phyloP scores from a whole-genome alignment of 35 echinoderm and acorn worm species.

The Lytechinus pictus region DNA sequence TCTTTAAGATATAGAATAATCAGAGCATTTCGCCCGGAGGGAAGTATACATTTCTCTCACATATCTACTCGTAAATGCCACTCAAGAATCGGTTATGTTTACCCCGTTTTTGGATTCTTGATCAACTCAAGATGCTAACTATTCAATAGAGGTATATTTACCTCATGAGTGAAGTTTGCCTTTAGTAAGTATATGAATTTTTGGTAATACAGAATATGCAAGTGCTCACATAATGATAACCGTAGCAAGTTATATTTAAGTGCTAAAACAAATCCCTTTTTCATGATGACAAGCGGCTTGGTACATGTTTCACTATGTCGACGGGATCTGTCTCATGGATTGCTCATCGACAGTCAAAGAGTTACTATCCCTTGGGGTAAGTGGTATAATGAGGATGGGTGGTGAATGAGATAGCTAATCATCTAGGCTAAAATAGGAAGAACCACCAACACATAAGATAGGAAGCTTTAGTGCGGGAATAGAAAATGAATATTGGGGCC shows the following conservation, averaged over 20 bases:
- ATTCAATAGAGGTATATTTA: background rate
- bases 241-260: background rate
- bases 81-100: background rate
- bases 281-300: no score
- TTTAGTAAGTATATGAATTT: background rate
- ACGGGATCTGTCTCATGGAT: background rate
- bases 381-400: background rate
- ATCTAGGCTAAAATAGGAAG: background rate
- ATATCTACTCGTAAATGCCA: background rate
- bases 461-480: background rate
- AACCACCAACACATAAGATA: background rate
- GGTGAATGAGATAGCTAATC: background rate
- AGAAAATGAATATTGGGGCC: constrained; percentile 18
- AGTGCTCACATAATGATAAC: background rate
- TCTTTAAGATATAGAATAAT: background rate
- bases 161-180: background rate
- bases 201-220: background rate
- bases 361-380: background rate
- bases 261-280: no score
- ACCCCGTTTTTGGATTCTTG: background rate
- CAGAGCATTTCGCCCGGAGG: background rate
- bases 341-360: background rate
- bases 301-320: background rate
- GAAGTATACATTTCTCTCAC: background rate
- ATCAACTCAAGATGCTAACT: background rate